phyloP scores from a whole-genome alignment of 2,113 vertebrate species.

The Neotragus moschatus region DNA sequence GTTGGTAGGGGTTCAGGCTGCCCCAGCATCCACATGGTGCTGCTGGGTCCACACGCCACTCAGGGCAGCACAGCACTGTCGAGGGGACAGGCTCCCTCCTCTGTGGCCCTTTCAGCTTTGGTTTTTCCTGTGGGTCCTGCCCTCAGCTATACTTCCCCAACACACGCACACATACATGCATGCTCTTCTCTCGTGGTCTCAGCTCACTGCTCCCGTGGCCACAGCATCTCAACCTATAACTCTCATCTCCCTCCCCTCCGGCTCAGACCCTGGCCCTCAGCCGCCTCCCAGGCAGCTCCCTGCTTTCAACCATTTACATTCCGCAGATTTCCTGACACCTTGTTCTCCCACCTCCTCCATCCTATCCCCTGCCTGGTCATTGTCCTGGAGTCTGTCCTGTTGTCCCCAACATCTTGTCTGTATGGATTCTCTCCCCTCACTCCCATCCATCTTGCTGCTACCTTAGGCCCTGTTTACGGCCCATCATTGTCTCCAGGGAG shows the following conservation, averaged over 20 bases:
- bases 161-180: accelerated
- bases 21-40: accelerated
- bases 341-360: accelerated
- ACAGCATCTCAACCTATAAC: neutral
- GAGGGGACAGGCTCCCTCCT: neutral
- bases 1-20: neutral
- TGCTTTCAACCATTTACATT: neutral
- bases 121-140: neutral
- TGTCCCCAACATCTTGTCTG: accelerated
- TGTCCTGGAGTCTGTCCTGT: neutral
- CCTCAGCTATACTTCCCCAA: neutral
- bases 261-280: neutral
- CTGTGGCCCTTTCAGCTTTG: neutral
- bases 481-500: neutral
- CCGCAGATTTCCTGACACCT: neutral
- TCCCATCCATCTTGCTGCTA: neutral
- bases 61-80: neutral
- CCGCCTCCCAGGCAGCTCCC: neutral
- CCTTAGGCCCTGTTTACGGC: neutral
- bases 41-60: neutral
- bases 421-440: neutral
- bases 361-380: neutral
- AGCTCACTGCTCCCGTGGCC: neutral
- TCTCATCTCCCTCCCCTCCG: neutral
- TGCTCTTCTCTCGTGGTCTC: accelerated